Conservation (phyloP, 2,888 invertebrate species). For the Diarsia brunnea region DNA sequence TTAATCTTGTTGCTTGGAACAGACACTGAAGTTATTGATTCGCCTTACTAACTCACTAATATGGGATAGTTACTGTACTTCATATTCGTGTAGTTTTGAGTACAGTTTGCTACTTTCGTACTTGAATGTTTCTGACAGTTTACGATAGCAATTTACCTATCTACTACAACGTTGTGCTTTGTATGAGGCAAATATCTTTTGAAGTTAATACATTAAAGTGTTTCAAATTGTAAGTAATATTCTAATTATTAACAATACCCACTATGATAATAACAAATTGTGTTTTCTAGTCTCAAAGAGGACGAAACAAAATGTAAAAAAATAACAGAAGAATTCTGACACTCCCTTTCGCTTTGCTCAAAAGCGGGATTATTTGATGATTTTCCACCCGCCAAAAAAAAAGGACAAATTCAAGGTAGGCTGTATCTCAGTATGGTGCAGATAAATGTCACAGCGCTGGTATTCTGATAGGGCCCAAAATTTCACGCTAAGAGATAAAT, state of each 20-base stretch:
- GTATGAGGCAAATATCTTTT: background rate
- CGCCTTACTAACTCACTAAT: conserved; percentile 22
- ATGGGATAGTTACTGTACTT: conserved; percentile 21
- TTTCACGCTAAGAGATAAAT: background rate
- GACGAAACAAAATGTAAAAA: too few species aligned
- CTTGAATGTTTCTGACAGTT: conserved; percentile 34
- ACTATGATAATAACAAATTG: too few species aligned
- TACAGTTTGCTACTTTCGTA: conserved; percentile 1
- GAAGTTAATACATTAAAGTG: background rate
- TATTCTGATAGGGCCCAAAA: too few species aligned
- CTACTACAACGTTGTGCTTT: conserved; percentile 7
- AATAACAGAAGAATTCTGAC: too few species aligned
- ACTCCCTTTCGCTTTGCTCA: too few species aligned
- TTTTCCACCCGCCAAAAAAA: too few species aligned
- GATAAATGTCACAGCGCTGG: too few species aligned
- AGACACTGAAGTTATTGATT: conserved; percentile 35
- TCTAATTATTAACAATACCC: background rate
- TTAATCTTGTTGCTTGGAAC: conserved; percentile 21
- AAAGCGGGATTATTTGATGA: too few species aligned
- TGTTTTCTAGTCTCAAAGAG: too few species aligned
- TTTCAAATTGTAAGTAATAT: background rate
- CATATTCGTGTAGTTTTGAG: conserved; percentile 36
- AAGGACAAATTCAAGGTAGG: too few species aligned
- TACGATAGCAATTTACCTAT: background rate
- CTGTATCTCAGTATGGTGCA: too few species aligned